Conservation (phyloP, 2,888 invertebrate genomes). For the Notocelia uddmanniana region DNA sequence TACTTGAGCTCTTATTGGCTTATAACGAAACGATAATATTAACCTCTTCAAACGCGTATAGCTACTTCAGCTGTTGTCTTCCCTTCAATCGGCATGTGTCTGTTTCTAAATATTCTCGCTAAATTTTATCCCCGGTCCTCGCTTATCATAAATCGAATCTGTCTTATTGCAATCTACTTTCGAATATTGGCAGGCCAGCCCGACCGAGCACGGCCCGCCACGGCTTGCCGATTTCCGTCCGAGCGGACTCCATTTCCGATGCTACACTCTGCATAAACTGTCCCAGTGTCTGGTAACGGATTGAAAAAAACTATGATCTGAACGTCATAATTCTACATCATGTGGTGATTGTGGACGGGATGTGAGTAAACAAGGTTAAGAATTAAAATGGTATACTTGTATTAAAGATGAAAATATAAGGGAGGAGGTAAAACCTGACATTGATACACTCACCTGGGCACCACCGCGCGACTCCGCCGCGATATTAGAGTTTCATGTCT, state of each 20-base stretch:
- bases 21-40: no score
- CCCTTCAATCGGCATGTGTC: neutral
- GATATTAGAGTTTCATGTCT: no score
- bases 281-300: slow-evolving; percentile 44
- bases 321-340: neutral
- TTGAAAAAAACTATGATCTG: neutral
- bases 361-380: no score
- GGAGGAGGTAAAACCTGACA: no score
- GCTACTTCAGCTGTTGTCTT: no score
- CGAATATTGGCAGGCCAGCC: slow-evolving; percentile 28
- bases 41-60: no score
- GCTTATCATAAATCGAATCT: neutral
- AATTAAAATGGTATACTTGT: no score
- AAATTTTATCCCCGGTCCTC: neutral
- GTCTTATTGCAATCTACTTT: slow-evolving; percentile 39
- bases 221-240: slow-evolving; percentile 62
- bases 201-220: slow-evolving; percentile 48
- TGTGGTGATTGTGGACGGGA: neutral
- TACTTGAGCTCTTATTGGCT: no score
- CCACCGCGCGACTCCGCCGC: no score
- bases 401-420: no score
- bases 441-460: no score
- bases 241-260: slow-evolving; percentile 63
- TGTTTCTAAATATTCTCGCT: neutral
- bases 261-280: slow-evolving; percentile 44